Evolutionary conservation across 2,113 vertebrate species (phyloP).

Genomic region (Microcebus jonahi): DNA sequence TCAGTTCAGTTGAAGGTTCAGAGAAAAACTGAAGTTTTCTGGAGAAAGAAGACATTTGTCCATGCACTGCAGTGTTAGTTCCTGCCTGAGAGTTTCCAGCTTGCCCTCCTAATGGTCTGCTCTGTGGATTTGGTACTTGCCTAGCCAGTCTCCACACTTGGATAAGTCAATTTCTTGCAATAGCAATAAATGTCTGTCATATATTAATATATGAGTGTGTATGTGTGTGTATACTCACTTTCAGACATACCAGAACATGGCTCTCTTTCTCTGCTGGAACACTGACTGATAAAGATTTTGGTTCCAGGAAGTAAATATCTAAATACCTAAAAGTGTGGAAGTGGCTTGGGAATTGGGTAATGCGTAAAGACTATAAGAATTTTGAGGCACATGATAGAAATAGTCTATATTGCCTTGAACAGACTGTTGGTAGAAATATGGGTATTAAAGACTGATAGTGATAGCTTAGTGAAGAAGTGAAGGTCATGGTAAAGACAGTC

Average conservation of each 20-base stretch:
- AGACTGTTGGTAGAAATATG: neutral
- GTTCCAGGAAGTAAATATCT: neutral
- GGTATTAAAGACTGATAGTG: neutral
- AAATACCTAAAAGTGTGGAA: neutral
- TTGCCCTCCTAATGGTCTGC: neutral
- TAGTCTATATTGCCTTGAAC: neutral
- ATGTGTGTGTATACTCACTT: neutral
- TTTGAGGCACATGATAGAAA: neutral
- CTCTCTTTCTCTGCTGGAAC: neutral
- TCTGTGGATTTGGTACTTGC: neutral
- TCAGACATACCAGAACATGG: neutral
- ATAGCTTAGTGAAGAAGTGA: neutral
- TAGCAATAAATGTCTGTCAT: neutral
- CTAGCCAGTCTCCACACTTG: neutral
- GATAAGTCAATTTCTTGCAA: neutral
- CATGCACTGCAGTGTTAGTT: neutral
- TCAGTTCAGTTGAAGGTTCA: neutral
- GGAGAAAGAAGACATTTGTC: neutral
- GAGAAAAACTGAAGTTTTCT: neutral
- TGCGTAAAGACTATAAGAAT: neutral
- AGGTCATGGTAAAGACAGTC: neutral
- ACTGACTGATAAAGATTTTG: neutral
- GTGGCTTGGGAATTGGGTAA: neutral
- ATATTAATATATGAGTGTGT: no score
- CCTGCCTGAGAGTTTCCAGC: neutral